Percentiles rank a stretch among this genome's conserved stretches.
These are phyloP conservation scores for Notothenia rossii DNA, from an alignment of 2,113 vertebrate genomes.

Conservation along the genomic window DNA sequence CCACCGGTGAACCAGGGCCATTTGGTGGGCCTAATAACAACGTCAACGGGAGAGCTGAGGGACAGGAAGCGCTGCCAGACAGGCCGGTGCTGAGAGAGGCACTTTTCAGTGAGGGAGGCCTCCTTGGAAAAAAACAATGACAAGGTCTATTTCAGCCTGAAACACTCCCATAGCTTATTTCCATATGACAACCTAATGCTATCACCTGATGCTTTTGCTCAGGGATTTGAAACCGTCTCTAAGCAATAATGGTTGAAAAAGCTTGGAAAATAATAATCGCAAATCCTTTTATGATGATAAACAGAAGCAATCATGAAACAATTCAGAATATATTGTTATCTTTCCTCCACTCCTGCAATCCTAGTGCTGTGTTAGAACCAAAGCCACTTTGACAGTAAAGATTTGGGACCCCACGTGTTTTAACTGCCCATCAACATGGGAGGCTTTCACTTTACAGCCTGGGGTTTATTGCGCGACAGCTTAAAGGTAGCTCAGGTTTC, in stretches of 20 bases:
- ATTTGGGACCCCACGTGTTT: constrained; percentile 79
- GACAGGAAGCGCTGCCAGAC: constrained; percentile 92
- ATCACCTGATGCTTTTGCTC: constrained; percentile 34
- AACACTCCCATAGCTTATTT: constrained; percentile 73
- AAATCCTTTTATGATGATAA: constrained; percentile 15
- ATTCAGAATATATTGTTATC: constrained; percentile 28
- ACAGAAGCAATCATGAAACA: constrained; percentile 42
- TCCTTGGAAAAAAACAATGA: constrained; percentile 79
- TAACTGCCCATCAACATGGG: constrained; percentile 82
- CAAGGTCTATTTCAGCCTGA: constrained; percentile 81
- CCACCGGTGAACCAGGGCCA: constrained; percentile 87
- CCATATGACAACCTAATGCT: constrained; percentile 66
- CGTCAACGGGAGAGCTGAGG: constrained; percentile 83
- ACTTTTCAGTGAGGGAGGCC: constrained; percentile 81
- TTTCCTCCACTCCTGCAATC: constrained; percentile 27
- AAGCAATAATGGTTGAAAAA: constrained; percentile 16
- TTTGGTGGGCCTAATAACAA: constrained; percentile 89
- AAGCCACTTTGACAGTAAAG: constrained; percentile 70
- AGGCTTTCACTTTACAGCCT: constrained; percentile 79
- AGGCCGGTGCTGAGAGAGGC: constrained; percentile 89
- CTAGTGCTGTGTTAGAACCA: constrained; percentile 54
- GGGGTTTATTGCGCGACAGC: constrained; percentile 78
- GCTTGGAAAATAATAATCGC: not conserved
- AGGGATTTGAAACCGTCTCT: not conserved
- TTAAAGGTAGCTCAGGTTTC: constrained; percentile 84